Evolutionary conservation across 2,113 vertebrate species (phyloP).

Genomic region (Bubalus kerabau): DNA sequence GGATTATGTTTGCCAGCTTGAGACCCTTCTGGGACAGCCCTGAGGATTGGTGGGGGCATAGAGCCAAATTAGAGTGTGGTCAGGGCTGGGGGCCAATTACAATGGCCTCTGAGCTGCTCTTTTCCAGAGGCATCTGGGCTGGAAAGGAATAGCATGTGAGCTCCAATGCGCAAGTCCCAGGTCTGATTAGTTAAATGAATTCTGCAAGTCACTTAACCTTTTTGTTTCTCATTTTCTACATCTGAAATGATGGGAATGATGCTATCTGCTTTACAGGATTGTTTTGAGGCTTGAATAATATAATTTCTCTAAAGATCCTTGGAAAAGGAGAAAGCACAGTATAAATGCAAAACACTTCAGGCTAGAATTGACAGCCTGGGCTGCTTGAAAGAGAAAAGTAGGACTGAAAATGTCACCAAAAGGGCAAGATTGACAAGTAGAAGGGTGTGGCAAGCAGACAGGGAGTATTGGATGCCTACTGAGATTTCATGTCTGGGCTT

Average conservation of each 20-base stretch:
- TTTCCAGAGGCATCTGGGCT: not conserved
- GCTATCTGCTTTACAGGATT: not conserved
- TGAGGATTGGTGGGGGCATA: not conserved
- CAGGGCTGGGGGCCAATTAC: not conserved
- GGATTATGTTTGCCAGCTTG: not conserved
- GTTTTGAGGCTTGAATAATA: not conserved
- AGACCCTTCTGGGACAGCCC: not conserved
- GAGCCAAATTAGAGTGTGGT: not conserved
- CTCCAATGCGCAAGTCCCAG: accelerated
- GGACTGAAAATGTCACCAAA: not conserved
- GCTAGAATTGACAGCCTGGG: not conserved
- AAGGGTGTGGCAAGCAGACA: not conserved
- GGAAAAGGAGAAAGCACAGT: not conserved
- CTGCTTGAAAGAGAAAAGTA: not conserved
- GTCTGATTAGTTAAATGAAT: not conserved
- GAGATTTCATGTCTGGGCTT: not conserved
- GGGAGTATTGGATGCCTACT: accelerated
- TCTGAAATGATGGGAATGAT: not conserved
- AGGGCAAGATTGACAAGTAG: not conserved
- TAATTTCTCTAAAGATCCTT: not conserved
- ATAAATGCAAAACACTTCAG: not conserved
- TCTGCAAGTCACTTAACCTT: not conserved
- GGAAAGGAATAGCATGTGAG: not conserved
- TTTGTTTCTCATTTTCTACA: not conserved
- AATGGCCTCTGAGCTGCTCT: accelerated